Percentiles rank a stretch among this genome's conserved stretches.
These are phyloP conservation scores for Drosophila repletoides DNA, from an alignment of 1,140 invertebrate genomes.

Conservation along the genomic window DNA sequence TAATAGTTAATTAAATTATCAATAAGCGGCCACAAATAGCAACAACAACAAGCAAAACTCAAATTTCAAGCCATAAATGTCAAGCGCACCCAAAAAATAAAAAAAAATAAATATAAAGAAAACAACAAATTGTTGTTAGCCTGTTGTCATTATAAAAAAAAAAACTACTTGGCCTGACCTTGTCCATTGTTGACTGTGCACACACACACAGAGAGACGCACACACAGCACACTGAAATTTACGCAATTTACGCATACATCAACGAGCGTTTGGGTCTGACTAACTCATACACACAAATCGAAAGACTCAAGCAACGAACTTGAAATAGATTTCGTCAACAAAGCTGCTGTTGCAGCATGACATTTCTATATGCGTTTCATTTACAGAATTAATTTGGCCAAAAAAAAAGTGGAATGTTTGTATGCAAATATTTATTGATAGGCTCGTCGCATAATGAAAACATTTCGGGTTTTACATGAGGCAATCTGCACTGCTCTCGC, in stretches of 20 bases:
- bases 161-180: slow-evolving; percentile 74
- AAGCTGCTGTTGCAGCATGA: slow-evolving; percentile 47
- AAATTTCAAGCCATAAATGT: slow-evolving; percentile 68
- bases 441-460: slow-evolving; percentile 54
- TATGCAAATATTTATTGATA: slow-evolving; percentile 64
- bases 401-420: slow-evolving; percentile 23
- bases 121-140: slow-evolving; percentile 46
- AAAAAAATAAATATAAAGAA: slow-evolving; percentile 28
- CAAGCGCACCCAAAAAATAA: slow-evolving; percentile 52
- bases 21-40: slow-evolving; percentile 45
- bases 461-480: slow-evolving; percentile 44
- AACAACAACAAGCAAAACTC: slow-evolving; percentile 31
- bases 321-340: slow-evolving; percentile 72
- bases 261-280: slow-evolving; percentile 49
- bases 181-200: slow-evolving; percentile 74
- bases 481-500: slow-evolving; percentile 23
- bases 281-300: slow-evolving; percentile 62
- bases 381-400: slow-evolving; percentile 56
- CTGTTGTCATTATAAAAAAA: slow-evolving; percentile 80
- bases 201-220: slow-evolving; percentile 31
- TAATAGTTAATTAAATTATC: slow-evolving; percentile 78
- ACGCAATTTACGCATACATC: slow-evolving; percentile 55
- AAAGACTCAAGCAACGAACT: slow-evolving; percentile 77
- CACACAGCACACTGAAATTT: slow-evolving; percentile 47
- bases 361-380: slow-evolving; percentile 52